Base-by-base conservation (phyloP, 2,113 vertebrate species). In the Scortum barcoo region DNA sequence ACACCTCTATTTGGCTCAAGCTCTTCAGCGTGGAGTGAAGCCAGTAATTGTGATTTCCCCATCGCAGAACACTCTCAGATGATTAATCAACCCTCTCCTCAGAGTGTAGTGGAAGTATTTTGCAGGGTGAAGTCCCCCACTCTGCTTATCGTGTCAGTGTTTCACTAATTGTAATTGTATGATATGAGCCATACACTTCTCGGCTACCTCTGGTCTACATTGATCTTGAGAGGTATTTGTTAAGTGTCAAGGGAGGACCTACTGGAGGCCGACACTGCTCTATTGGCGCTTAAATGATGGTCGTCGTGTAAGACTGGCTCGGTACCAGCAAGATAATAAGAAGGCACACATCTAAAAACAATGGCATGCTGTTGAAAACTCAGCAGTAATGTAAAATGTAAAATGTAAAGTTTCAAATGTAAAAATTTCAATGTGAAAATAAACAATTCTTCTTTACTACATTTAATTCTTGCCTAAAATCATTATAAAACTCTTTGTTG, bases 221-320 rank as follows among this genome's bases (percentile, higher is more conserved):
- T 28, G 26, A 56, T 60, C 58, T 14, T 14, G 46, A 38, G 53
- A 61, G 17, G 38, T 61, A 54, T 77, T 71, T 66, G 46, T 36
- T 26, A 81, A 67, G 72, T 60, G 61, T 67, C 78, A 72, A 61
- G 12, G 17, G 33, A 51, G 65, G 17, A 76, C 65, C 5, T 60
- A 58, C 17, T 26, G 12, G 7, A 63, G 42, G 22, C 24, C 28
- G 36, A 76, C 26, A 72, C 11, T 58, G 50, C 57, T 28, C 28
- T 58, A 56, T 38, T 70, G 65, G 17, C 0, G 4, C n/a, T 26
- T 70, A 57, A 42, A 75, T n/a, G 42, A 8, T 78, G 33, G 42
- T 33, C 10, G 1, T 26, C 16, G 40, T 67, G 50, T 54, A n/a
- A 36, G 56, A 33, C 36, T 2, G 5, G 38, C 17, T 70, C 20